Conservation (phyloP, 2,888 invertebrate genomes). For the Tanypteryx hageni region DNA sequence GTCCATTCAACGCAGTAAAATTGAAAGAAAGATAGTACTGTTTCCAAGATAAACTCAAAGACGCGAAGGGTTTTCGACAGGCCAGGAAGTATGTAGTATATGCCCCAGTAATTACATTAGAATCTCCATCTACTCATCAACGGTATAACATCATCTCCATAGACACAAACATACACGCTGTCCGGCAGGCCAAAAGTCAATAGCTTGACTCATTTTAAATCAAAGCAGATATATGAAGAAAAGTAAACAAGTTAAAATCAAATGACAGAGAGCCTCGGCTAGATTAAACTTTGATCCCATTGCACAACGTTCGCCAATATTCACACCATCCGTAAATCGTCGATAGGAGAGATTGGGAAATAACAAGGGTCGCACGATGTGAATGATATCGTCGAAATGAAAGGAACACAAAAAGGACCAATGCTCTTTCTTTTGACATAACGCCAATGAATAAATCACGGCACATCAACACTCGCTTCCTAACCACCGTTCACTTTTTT, state of each 20-base stretch:
- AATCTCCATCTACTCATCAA: background rate
- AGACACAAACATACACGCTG: background rate
- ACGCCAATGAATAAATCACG: background rate
- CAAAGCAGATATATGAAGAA: background rate
- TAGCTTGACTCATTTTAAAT: background rate
- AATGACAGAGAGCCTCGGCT: background rate
- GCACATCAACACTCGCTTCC: background rate
- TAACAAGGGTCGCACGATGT: background rate
- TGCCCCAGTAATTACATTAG: background rate
- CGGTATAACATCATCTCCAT: background rate
- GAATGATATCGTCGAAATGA: background rate
- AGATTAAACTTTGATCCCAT: background rate
- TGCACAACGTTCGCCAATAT: background rate
- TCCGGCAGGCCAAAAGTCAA: background rate
- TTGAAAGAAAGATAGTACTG: background rate
- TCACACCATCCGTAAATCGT: background rate
- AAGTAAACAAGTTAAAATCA: background rate
- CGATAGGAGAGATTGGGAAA: background rate
- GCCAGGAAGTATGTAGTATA: background rate
- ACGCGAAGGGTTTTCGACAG: background rate
- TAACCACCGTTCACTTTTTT: background rate
- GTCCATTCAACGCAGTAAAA: background rate
- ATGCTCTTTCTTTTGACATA: background rate
- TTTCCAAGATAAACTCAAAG: background rate
- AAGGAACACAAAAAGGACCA: background rate